Evolutionary conservation across 2,797 vertebrate genomes (phyloP).

Genomic region (Hapalemur alaotrensis): DNA sequence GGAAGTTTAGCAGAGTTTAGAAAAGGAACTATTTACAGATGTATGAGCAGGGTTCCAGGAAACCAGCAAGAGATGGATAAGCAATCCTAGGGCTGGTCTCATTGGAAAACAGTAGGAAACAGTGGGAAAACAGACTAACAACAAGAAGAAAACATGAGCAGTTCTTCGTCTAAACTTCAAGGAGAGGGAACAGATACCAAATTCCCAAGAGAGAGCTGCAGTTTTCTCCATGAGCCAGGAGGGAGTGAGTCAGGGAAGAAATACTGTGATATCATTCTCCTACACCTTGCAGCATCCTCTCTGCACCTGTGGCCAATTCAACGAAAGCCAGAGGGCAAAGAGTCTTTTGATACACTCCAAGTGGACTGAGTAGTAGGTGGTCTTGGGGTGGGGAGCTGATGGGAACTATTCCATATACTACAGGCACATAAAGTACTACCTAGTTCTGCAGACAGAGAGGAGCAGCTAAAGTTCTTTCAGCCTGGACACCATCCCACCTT

Average conservation of each 20-base stretch:
- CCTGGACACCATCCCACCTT: neutral
- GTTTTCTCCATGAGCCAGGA: neutral
- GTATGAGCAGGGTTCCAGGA: neutral
- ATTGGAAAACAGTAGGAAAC: neutral
- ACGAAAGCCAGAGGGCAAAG: neutral
- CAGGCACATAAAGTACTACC: neutral
- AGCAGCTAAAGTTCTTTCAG: neutral
- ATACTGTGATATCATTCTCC: neutral
- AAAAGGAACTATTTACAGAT: neutral
- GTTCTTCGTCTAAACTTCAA: neutral
- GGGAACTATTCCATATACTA: neutral
- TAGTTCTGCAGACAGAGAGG: neutral
- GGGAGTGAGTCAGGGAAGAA: neutral
- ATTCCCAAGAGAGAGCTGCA: neutral
- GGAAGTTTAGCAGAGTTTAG: neutral
- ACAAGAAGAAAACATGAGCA: neutral
- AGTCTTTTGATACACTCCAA: no score
- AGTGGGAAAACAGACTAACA: neutral
- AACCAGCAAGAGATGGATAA: neutral
- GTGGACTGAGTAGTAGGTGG: fast-evolving
- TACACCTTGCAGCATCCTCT: neutral
- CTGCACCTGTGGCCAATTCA: neutral
- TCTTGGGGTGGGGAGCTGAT: neutral
- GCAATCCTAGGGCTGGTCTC: neutral
- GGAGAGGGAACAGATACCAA: neutral